Conservation (phyloP, 2,888 invertebrate genomes). For the Drosophila vallismaia region DNA sequence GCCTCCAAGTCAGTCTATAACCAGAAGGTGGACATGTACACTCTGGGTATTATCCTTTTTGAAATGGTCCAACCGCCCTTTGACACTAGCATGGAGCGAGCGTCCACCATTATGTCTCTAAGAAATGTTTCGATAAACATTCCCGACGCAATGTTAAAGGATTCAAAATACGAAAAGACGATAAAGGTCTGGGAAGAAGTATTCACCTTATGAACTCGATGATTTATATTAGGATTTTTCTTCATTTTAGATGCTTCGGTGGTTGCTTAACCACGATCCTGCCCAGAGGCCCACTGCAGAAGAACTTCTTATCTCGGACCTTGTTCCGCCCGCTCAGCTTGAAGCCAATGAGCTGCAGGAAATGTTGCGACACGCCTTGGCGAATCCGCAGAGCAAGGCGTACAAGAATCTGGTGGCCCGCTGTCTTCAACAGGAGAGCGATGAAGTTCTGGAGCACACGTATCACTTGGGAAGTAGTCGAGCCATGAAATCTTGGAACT, state of each 20-base stretch:
- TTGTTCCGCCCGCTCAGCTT: constrained; percentile 93
- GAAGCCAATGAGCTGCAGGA: constrained; percentile 94
- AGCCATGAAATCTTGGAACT: constrained; percentile 80
- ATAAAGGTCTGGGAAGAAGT: constrained; percentile 83
- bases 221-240: not conserved
- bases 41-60: constrained; percentile 95
- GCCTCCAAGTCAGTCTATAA: constrained; percentile 90
- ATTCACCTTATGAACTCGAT: too few species aligned
- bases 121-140: constrained; percentile 88
- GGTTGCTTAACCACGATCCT: constrained; percentile 94
- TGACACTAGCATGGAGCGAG: constrained; percentile 95
- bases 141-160: constrained; percentile 87
- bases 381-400: constrained; percentile 91
- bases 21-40: constrained; percentile 95
- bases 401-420: constrained; percentile 88
- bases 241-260: constrained; percentile 84
- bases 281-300: constrained; percentile 92
- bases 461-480: constrained; percentile 88
- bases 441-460: constrained; percentile 87
- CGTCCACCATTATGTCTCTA: constrained; percentile 89
- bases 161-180: constrained; percentile 80
- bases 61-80: constrained; percentile 97
- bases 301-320: constrained; percentile 92
- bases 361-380: constrained; percentile 91
- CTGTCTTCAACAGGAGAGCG: constrained; percentile 83